Base-by-base conservation (phyloP, 2,113 vertebrate genomes). In the Zingel zingel region DNA sequence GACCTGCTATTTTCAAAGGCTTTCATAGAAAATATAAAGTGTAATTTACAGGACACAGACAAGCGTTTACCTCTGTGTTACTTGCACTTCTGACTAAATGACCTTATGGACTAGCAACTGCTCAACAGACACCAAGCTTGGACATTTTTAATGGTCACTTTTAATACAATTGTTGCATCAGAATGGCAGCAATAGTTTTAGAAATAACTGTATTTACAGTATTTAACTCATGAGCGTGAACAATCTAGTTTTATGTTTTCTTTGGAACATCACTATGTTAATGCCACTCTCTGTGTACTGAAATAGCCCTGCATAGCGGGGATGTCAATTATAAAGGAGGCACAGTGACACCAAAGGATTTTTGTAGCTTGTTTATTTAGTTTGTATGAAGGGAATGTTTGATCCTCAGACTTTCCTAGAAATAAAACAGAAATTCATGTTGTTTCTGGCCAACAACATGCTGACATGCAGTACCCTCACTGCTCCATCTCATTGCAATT, bases 241-340 rank as follows among this genome's bases (percentile, higher is more conserved):
- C 58, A 83, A 74, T 79, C 5, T 30, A 43, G 58, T 18, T 57
- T 62, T 51, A 30, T 39, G 45, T 84, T 66, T 23, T 63, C 47
- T 72, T 63, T 3, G 23, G 85, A 87, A 83, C 10, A 72, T 86
- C 84, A 69, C 65, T 78, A 81, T 85, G 86, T 89, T 86, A 90
- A 90, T 90, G 63, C 39, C 30, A 36, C 56, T 48, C 36, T 80
- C 68, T 73, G 69, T 85, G 88, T n/a, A 81, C 86, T 88, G 81
- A 92, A 93, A 92, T 83, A 93, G 91, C 83, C 74, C 36, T 39
- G 81, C 86, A 74, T 86, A 72, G 86, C 91, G 85, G 91, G 85
- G 83, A 90, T 89, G 89, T 91, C 91, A 93, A 87, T 92, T 92
- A 93, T 86, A 87, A 84, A 85, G 62, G 77, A 87, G 71, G 67